Evolutionary conservation across 2,113 vertebrate genomes (phyloP).

Genomic region (Rhabdornis inornatus): DNA sequence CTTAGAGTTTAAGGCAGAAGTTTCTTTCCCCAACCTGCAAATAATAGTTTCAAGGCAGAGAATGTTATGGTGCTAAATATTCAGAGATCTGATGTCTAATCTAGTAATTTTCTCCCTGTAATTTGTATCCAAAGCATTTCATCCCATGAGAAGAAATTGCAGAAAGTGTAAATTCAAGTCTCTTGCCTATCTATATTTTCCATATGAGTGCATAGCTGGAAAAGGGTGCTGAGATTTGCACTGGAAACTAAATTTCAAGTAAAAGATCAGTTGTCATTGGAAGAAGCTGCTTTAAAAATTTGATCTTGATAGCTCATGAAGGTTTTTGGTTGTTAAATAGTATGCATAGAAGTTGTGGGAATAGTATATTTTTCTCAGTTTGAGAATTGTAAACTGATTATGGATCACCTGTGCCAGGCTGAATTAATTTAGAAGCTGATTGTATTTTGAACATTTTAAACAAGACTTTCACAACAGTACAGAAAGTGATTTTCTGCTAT

Average conservation of each 20-base stretch:
- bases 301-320: background rate
- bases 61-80: background rate
- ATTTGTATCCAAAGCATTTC: background rate
- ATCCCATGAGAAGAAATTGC: background rate
- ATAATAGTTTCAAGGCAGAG: background rate
- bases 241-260: background rate
- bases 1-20: background rate
- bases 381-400: background rate
- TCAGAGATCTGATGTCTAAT: background rate
- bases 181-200: background rate
- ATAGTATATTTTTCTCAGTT: background rate
- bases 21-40: background rate
- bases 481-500: background rate
- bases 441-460: background rate
- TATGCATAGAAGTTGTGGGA: background rate
- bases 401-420: background rate
- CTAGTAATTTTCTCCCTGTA: background rate
- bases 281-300: background rate
- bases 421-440: background rate
- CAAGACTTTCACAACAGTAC: background rate
- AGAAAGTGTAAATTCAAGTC: background rate
- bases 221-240: background rate
- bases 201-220: background rate
- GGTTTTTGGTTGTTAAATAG: background rate
- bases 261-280: background rate